Percentiles rank a stretch among this genome's conserved stretches.
These are phyloP conservation scores for Eristalis arbustorum DNA, from an alignment of 2,888 invertebrate species.

Conservation along the genomic window DNA sequence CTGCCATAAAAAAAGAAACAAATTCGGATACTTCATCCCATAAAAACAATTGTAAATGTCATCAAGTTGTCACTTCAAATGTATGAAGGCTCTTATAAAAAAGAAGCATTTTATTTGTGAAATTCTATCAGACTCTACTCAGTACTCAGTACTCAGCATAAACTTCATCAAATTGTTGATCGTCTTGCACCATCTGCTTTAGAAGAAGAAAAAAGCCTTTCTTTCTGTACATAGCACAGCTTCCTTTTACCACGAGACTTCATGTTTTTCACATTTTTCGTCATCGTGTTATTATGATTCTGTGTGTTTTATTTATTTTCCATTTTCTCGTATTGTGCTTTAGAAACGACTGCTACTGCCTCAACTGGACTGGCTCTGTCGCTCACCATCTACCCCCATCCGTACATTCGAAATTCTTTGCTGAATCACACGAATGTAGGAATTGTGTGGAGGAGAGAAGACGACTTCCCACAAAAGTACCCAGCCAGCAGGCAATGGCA, in stretches of 20 bases:
- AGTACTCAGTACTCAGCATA: too few species aligned
- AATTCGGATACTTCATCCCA: neutral
- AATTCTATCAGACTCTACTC: neutral
- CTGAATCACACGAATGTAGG: neutral
- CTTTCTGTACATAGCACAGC: neutral
- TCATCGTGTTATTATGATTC: constrained; percentile 22
- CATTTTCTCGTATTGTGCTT: constrained; percentile 14
- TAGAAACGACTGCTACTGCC: constrained; percentile 4
- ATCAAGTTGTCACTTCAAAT: neutral
- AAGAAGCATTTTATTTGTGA: neutral
- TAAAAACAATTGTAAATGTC: neutral
- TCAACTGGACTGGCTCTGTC: neutral
- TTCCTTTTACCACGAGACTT: neutral
- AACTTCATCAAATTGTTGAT: neutral
- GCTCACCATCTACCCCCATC: neutral
- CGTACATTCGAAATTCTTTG: constrained; percentile 13
- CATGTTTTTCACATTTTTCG: constrained; percentile 2
- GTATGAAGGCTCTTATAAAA: neutral
- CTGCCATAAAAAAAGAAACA: neutral
- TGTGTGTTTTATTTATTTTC: constrained; percentile 18
- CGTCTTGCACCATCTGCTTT: neutral
- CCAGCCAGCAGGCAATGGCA: neutral
- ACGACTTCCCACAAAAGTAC: constrained; percentile 3
- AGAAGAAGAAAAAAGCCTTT: neutral
- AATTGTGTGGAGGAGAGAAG: neutral